These are phyloP conservation scores for Pseudachorutes palmiensis DNA, from an alignment of 1,140 invertebrate genomes.

Conservation along the genomic window DNA sequence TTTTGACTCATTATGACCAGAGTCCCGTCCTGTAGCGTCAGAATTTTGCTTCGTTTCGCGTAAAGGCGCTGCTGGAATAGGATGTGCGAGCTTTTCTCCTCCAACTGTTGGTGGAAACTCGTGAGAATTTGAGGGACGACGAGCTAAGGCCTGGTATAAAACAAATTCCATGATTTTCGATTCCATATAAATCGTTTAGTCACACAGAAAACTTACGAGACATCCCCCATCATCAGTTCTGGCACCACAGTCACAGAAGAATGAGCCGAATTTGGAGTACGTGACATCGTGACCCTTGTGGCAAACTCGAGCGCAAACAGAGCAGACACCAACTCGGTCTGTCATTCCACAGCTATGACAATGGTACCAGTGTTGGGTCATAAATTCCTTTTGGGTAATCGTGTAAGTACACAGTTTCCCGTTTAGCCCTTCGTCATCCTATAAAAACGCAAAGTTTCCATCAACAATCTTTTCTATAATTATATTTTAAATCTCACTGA, in stretches of 20 bases:
- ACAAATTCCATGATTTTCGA: too few relatives aligned
- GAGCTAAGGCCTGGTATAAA: not conserved
- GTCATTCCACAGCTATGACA: slow-evolving; percentile 59
- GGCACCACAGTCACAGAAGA: slow-evolving; percentile 95
- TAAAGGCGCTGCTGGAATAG: not conserved
- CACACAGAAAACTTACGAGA: slow-evolving; percentile 48
- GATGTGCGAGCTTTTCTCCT: not conserved
- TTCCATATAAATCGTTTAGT: too few relatives aligned
- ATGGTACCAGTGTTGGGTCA: slow-evolving; percentile 73
- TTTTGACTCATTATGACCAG: not conserved
- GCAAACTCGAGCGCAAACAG: slow-evolving; percentile 92
- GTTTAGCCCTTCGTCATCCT: slow-evolving; percentile 87
- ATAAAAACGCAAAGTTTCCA: slow-evolving; percentile 17
- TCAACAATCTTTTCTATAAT: not conserved
- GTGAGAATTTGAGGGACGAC: not conserved
- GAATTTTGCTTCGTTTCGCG: not conserved
- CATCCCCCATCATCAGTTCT: slow-evolving; percentile 81
- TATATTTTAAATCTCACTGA: slow-evolving; percentile 51
- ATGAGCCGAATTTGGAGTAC: slow-evolving; percentile 96
- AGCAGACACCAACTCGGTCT: slow-evolving; percentile 94
- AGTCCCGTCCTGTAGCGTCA: not conserved
- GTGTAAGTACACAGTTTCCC: slow-evolving; percentile 96
- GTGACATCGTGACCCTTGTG: slow-evolving; percentile 94
- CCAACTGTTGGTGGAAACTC: not conserved
- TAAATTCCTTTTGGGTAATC: slow-evolving; percentile 93